Evolutionary conservation across 2,113 vertebrate genomes (phyloP).

Genomic region (Callipepla squamata): DNA sequence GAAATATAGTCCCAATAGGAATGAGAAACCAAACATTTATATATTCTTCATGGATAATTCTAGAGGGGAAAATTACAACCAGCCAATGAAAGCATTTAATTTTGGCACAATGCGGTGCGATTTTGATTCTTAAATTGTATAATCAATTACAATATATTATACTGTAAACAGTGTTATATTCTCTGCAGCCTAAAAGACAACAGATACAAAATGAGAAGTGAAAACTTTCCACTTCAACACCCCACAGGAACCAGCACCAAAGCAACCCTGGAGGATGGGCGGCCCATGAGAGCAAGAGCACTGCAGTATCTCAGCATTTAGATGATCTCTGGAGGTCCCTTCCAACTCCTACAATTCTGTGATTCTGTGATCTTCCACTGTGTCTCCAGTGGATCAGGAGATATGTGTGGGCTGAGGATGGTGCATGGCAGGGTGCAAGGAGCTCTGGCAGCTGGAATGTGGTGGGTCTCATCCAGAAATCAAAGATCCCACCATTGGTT

Average conservation of each 20-base stretch:
- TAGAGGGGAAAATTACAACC: constrained; percentile 4
- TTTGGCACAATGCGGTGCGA: neutral
- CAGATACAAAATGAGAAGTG: neutral
- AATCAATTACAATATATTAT: constrained; percentile 25
- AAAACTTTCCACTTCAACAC: neutral
- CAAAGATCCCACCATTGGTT: neutral
- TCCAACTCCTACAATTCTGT: too few species aligned
- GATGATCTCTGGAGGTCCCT: too few species aligned
- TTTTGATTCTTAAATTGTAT: constrained; percentile 31
- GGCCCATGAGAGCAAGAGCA: neutral
- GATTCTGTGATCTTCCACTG: too few species aligned
- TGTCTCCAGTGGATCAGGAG: neutral
- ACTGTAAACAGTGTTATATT: neutral
- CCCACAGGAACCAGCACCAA: neutral
- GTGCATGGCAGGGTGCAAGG: neutral
- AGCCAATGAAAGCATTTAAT: constrained; percentile 55
- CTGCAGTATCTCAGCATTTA: neutral
- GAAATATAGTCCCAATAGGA: neutral
- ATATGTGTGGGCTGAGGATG: neutral
- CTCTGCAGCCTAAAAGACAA: neutral
- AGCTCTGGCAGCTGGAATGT: neutral
- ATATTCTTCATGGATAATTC: constrained; percentile 24
- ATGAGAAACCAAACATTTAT: constrained; percentile 5
- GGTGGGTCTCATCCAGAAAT: too few species aligned
- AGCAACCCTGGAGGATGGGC: neutral